Percentiles rank a stretch among this genome's conserved stretches.
These are phyloP conservation scores for Rhingia campestris DNA, from an alignment of 2,888 invertebrate genomes.

Conservation along the genomic window DNA sequence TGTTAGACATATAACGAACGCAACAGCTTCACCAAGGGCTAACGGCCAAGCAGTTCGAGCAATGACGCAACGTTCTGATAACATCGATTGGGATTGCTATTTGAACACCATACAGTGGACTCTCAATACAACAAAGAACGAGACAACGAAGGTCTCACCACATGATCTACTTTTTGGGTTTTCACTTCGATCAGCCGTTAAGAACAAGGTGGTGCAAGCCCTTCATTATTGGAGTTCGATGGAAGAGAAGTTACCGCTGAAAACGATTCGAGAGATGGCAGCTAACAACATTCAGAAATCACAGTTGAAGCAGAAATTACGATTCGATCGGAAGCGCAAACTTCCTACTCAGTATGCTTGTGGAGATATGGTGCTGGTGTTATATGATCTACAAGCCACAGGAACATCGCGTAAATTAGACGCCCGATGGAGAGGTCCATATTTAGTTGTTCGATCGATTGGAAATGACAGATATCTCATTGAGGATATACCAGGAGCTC, in stretches of 20 bases:
- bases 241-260: too few species aligned
- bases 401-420: slow-evolving; percentile 1
- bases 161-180: neutral
- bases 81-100: neutral
- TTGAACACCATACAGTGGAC: neutral
- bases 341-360: neutral
- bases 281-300: slow-evolving; percentile 3
- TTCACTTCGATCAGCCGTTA: neutral
- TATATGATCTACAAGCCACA: neutral
- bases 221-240: neutral
- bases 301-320: slow-evolving; percentile 5
- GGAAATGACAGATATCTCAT: slow-evolving; percentile 3
- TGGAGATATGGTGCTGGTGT: slow-evolving; percentile 17
- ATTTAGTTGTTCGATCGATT: too few species aligned
- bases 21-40: neutral
- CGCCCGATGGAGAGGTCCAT: too few species aligned
- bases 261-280: neutral
- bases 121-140: neutral
- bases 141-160: neutral
- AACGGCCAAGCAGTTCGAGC: neutral
- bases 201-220: neutral
- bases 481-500: slow-evolving; percentile 14
- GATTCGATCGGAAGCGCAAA: slow-evolving; percentile 13
- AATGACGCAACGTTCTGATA: neutral
- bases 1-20: neutral